Conservation (phyloP, 2,113 vertebrate species). For the Protomyctophum bolini region DNA sequence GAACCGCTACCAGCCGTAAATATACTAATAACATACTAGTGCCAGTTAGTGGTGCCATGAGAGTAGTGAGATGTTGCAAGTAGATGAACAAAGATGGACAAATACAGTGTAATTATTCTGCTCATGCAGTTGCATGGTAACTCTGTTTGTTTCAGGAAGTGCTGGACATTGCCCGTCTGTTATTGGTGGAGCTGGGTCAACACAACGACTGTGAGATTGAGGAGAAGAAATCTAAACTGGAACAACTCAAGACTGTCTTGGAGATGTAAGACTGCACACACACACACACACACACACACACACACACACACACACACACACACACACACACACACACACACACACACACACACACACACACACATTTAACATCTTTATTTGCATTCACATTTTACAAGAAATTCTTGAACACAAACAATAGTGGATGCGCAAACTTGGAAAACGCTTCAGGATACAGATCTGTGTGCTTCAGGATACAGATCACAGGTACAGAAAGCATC, state of each 20-base stretch:
- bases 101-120: neutral
- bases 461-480: too few species aligned
- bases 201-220: constrained; percentile 91
- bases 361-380: neutral
- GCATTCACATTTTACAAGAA: too few species aligned
- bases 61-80: too few species aligned
- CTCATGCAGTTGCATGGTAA: neutral
- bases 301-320: constrained; percentile 9
- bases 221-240: constrained; percentile 94
- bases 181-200: constrained; percentile 87
- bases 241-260: constrained; percentile 94
- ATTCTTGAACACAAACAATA: too few species aligned
- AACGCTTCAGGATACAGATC: too few species aligned
- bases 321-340: constrained; percentile 19
- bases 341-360: neutral
- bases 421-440: too few species aligned
- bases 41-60: too few species aligned
- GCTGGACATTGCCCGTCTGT: constrained; percentile 92
- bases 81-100: too few species aligned
- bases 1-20: too few species aligned
- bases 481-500: too few species aligned
- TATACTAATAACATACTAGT: too few species aligned
- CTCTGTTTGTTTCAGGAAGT: constrained; percentile 83
- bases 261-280: constrained; percentile 88
- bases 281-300: neutral